A percentile compares a stretch with the other conserved stretches of the same genome.
phyloP scores from a whole-genome alignment of 2,888 invertebrate species.

The Blastobasis lacticolella region DNA sequence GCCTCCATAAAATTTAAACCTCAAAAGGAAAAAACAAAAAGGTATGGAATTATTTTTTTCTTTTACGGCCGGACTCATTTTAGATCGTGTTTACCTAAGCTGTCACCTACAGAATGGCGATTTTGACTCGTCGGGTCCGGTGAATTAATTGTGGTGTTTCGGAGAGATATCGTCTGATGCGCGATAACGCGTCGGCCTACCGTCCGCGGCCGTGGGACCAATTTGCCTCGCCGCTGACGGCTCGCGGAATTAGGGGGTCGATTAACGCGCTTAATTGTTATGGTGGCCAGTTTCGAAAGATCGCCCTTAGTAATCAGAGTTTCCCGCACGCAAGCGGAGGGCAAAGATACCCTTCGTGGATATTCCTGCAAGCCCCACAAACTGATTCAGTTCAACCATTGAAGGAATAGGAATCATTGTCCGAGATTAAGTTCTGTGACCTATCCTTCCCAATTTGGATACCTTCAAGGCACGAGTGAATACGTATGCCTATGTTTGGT shows the following conservation, averaged over 20 bases:
- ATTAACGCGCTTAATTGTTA: conserved; percentile 47
- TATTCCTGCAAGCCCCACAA: too few species aligned
- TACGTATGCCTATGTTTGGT: too few species aligned
- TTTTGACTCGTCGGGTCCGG: conserved; percentile 63
- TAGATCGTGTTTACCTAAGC: conserved; percentile 72
- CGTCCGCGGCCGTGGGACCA: conserved; percentile 33
- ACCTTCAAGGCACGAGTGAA: too few species aligned
- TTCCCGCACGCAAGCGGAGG: too few species aligned
- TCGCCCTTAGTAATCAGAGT: too few species aligned
- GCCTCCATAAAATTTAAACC: conserved; percentile 71
- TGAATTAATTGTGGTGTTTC: conserved; percentile 67
- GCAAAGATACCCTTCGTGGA: too few species aligned
- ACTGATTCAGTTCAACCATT: too few species aligned
- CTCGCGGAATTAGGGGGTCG: conserved; percentile 33
- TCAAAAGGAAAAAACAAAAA: conserved; percentile 63
- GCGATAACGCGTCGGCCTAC: conserved; percentile 55
- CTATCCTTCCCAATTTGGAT: too few species aligned
- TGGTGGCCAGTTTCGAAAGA: conserved; percentile 23
- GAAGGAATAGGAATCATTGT: too few species aligned
- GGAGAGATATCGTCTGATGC: conserved; percentile 63
- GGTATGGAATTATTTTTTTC: conserved; percentile 53
- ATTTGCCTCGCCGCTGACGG: conserved; percentile 57
- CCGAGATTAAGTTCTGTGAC: too few species aligned
- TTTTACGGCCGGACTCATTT: conserved; percentile 61
- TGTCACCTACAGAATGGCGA: conserved; percentile 71